A percentile compares a stretch with the other conserved stretches of the same genome.
Evolutionary conservation across 2,888 invertebrate genomes (phyloP).

Genomic region (Platerodrilus igneus): DNA sequence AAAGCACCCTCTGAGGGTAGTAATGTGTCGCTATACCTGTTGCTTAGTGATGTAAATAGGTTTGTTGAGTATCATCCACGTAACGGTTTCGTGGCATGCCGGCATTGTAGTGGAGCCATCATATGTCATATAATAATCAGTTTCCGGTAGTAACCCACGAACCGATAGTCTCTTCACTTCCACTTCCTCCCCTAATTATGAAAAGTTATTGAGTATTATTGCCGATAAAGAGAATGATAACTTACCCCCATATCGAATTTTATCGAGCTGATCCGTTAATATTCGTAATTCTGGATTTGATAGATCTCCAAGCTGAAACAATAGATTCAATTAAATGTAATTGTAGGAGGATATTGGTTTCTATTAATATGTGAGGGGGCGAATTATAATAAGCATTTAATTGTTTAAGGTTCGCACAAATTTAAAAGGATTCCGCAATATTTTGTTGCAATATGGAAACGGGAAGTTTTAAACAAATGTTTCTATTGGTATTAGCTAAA

Average conservation of each 20-base stretch:
- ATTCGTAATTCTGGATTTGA: conserved; percentile 88
- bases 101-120: conserved; percentile 97
- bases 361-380: too few relatives aligned
- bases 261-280: conserved; percentile 87
- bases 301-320: conserved; percentile 84
- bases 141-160: conserved; percentile 83
- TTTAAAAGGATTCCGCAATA: too few relatives aligned
- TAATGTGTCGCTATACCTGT: conserved; percentile 62
- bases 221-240: conserved; percentile 23
- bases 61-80: conserved; percentile 97
- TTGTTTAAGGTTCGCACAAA: too few relatives aligned
- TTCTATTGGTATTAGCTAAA: too few relatives aligned
- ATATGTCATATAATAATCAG: conserved; percentile 96
- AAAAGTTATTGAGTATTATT: neutral
- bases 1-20: conserved; percentile 24
- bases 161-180: conserved; percentile 82
- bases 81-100: conserved; percentile 96
- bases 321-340: conserved; percentile 33
- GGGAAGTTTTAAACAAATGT: too few relatives aligned
- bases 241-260: conserved; percentile 87
- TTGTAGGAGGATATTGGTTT: neutral
- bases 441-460: too few relatives aligned
- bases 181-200: conserved; percentile 69
- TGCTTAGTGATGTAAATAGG: conserved; percentile 97
- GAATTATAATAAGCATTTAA: too few relatives aligned